phyloP scores from a whole-genome alignment of 1,140 invertebrate species.

The Zophobas morio region DNA sequence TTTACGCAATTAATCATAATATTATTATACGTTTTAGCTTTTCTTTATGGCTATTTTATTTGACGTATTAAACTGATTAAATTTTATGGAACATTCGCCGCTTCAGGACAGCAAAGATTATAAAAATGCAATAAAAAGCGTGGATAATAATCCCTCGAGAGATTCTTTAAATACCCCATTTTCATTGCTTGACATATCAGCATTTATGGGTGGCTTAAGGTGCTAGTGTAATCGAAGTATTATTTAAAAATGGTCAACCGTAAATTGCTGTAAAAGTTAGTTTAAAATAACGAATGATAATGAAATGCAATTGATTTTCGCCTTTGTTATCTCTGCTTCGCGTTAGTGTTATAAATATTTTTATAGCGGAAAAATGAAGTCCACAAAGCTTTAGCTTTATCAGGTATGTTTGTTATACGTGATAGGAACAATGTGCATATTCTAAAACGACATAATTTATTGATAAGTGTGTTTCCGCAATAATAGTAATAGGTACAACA shows the following conservation, averaged over 20 bases:
- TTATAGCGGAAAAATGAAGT: slow-evolving; percentile 28
- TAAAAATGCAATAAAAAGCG: slow-evolving; percentile 30
- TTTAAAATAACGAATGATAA: not conserved
- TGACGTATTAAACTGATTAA: slow-evolving; percentile 8
- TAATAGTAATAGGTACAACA: slow-evolving; percentile 33
- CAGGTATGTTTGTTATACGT: slow-evolving; percentile 15
- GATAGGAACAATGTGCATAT: slow-evolving; percentile 40
- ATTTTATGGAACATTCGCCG: slow-evolving; percentile 8
- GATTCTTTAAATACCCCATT: not conserved
- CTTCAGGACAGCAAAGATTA: not conserved
- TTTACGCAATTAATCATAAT: slow-evolving; percentile 31
- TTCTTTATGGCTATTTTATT: slow-evolving; percentile 23
- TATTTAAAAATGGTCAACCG: too few relatives aligned
- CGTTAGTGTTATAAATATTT: slow-evolving; percentile 16
- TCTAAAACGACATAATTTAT: slow-evolving; percentile 39
- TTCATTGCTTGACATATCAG: too few relatives aligned
- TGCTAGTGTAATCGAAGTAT: too few relatives aligned
- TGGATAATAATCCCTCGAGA: not conserved
- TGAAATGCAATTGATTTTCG: slow-evolving; percentile 15
- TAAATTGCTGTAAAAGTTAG: too few relatives aligned
- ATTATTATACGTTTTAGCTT: slow-evolving; percentile 8
- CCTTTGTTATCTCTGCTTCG: not conserved
- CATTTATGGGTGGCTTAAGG: too few relatives aligned
- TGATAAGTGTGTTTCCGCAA: slow-evolving; percentile 37
- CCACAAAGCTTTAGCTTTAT: slow-evolving; percentile 30